phyloP scores from a whole-genome alignment of 2,113 vertebrate species.

The Chloebia gouldiae region DNA sequence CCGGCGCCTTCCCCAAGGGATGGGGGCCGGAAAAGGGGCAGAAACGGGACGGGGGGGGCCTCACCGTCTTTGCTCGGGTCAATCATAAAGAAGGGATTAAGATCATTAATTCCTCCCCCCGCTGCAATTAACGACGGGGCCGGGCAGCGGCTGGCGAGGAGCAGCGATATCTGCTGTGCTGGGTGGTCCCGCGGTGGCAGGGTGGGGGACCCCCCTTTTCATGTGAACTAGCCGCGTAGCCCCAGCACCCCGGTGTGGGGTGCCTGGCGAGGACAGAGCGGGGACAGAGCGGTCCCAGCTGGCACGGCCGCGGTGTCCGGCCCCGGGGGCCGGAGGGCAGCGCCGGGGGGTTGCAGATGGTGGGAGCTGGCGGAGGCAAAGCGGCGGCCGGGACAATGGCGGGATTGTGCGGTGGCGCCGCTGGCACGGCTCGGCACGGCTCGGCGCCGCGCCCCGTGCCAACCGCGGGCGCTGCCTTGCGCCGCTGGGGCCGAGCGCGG shows the following conservation, averaged over 20 bases:
- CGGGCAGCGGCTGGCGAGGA: neutral
- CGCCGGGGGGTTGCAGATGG: neutral
- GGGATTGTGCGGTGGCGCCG: neutral
- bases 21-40: neutral
- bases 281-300: neutral
- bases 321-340: neutral
- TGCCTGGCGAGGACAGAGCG: neutral
- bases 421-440: neutral
- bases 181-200: neutral
- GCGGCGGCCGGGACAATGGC: neutral
- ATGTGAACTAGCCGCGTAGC: neutral
- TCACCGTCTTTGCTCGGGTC: neutral
- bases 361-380: neutral
- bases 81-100: slow-evolving; percentile 59
- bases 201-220: neutral
- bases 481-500: neutral
- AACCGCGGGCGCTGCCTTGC: neutral
- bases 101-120: slow-evolving; percentile 40
- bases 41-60: neutral
- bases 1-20: neutral
- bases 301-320: neutral
- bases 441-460: neutral
- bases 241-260: neutral
- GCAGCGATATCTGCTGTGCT: neutral
- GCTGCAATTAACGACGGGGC: neutral